Evolutionary conservation across 2,113 vertebrate genomes (phyloP).

Genomic region (Hydrolagus affinis): DNA sequence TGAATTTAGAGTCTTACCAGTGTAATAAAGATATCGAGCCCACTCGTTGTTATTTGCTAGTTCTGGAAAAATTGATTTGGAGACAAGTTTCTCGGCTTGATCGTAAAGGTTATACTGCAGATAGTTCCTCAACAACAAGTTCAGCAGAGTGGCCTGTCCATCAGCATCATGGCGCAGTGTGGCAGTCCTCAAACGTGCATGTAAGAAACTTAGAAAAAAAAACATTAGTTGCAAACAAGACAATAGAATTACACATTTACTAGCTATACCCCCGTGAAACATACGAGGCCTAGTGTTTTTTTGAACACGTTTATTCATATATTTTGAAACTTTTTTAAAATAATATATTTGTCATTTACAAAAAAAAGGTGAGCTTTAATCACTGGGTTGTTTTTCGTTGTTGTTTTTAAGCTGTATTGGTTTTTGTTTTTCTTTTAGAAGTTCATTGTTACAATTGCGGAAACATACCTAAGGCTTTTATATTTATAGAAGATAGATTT

Average conservation of each 20-base stretch:
- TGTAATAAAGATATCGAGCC: conserved; percentile 97
- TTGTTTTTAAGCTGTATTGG: no score
- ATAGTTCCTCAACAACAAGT: conserved; percentile 93
- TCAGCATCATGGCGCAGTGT: conserved; percentile 85
- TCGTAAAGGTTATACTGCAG: conserved; percentile 91
- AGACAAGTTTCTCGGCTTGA: conserved; percentile 93
- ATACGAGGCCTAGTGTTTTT: no score
- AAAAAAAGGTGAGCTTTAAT: no score
- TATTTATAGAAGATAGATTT: no score
- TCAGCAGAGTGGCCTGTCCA: conserved; percentile 86
- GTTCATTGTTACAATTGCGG: no score
- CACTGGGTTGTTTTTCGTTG: no score
- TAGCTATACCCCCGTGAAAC: no score
- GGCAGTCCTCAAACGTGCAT: conserved; percentile 83
- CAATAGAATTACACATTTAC: background rate
- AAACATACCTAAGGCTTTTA: no score
- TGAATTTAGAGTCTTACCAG: conserved; percentile 58
- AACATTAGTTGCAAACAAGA: background rate
- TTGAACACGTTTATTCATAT: no score
- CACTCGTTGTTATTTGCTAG: conserved; percentile 98
- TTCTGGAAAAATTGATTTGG: conserved; percentile 91
- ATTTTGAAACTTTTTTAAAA: no score
- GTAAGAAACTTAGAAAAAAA: conserved; percentile 61
- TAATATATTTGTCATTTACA: no score
- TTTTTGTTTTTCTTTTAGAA: no score